These are phyloP conservation scores for Paracentrotus lividus DNA, from an alignment of 53 echinoderm and acorn worm species.

Conservation along the genomic window DNA sequence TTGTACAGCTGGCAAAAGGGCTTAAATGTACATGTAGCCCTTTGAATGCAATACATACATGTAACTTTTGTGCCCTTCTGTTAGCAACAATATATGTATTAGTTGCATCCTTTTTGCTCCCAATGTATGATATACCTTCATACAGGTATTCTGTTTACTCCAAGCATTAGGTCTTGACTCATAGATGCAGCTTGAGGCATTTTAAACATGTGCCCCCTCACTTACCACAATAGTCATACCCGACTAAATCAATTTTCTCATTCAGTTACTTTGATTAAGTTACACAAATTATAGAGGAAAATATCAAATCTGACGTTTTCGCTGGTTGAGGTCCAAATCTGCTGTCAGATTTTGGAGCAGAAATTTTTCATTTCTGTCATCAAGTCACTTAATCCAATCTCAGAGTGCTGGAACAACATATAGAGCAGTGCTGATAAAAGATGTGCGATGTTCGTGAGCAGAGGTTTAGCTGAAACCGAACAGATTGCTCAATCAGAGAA, in stretches of 20 bases:
- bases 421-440: constrained; percentile 31
- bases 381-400: not conserved
- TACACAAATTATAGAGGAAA: not conserved
- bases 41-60: too few species aligned
- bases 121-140: not conserved
- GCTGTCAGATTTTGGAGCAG: not conserved
- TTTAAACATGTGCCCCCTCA: not conserved
- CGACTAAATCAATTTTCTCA: constrained; percentile 20
- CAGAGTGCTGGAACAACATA: not conserved
- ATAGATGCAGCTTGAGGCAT: not conserved
- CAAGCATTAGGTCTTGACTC: not conserved
- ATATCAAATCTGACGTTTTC: not conserved
- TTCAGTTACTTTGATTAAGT: not conserved
- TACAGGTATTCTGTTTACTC: not conserved
- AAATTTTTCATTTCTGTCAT: not conserved
- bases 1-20: too few species aligned
- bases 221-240: not conserved
- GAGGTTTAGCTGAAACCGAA: not conserved
- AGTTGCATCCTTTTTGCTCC: not conserved
- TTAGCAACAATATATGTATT: not conserved
- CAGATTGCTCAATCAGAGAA: not conserved
- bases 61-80: too few species aligned
- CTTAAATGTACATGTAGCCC: not conserved
- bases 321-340: not conserved
- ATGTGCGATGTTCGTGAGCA: not conserved